phyloP scores from a whole-genome alignment of 37 sponge, comb jelly and placozoan species.

The Mnemiopsis leidyi region DNA sequence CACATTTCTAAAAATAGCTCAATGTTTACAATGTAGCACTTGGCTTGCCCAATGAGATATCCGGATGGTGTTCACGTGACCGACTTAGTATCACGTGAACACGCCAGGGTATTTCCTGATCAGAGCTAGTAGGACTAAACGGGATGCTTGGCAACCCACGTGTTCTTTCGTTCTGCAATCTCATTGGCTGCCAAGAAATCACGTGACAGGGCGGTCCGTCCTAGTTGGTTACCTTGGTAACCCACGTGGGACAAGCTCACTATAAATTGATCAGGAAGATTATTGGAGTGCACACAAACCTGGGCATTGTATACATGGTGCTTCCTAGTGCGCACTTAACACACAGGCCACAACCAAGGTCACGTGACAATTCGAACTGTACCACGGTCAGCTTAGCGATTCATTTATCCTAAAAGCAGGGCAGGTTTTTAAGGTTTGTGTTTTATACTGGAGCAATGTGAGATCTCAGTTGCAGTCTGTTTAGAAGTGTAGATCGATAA shows the following conservation, averaged over 20 bases:
- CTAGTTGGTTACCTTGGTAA: background rate
- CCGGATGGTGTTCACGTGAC: background rate
- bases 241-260: background rate
- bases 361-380: background rate
- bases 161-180: background rate
- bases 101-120: background rate
- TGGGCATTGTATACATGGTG: background rate
- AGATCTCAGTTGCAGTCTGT: background rate
- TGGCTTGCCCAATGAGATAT: background rate
- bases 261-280: background rate
- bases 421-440: background rate
- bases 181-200: background rate
- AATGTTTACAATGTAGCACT: background rate
- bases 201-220: background rate
- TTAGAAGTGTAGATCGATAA: too few species aligned
- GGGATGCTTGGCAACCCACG: background rate
- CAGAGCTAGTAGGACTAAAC: background rate
- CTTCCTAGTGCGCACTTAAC: background rate
- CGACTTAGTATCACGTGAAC: background rate
- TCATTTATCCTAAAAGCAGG: background rate
- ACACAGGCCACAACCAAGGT: background rate
- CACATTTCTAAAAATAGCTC: background rate
- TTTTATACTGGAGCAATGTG: background rate
- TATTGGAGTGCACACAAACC: background rate
- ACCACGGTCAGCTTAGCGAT: background rate